Percentiles rank a stretch among this genome's conserved stretches.
phyloP scores from a whole-genome alignment of 2,113 vertebrate genomes.

The Orycteropus afer region DNA sequence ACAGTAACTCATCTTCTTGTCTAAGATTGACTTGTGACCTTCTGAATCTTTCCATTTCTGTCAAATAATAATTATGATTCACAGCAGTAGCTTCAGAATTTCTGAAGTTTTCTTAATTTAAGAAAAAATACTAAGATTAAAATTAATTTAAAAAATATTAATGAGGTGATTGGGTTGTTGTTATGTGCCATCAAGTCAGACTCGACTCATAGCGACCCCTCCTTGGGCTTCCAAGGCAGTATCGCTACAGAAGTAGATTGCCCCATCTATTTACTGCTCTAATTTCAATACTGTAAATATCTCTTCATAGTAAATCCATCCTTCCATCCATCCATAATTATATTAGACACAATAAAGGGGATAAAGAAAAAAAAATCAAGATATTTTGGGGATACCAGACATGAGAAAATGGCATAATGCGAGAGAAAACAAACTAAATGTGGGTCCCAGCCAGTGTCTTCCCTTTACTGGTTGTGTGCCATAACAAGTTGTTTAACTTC shows the following conservation, averaged over 20 bases:
- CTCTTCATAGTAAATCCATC: neutral
- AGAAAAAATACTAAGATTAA: too few species aligned
- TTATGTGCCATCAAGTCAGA: too few species aligned
- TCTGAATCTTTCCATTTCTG: neutral
- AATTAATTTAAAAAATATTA: conserved; percentile 56
- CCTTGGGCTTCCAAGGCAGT: too few species aligned
- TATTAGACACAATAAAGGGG: neutral
- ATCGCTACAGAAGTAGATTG: too few species aligned
- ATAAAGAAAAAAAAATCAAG: neutral
- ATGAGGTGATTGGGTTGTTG: too few species aligned
- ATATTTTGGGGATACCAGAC: neutral
- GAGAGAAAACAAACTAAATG: neutral
- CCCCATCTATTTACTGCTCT: neutral
- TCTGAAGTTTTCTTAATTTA: conserved; percentile 13
- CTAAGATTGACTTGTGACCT: neutral
- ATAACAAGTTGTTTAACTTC: neutral
- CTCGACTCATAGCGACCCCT: too few species aligned
- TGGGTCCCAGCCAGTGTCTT: neutral
- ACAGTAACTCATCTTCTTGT: neutral
- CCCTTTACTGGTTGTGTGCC: neutral
- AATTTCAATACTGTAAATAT: neutral
- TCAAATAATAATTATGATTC: neutral
- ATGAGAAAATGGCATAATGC: neutral
- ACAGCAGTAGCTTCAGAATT: neutral
- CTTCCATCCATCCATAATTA: neutral